These are phyloP conservation scores for Rhabdomys dilectus DNA, from an alignment of 2,113 vertebrate genomes.

Conservation along the genomic window DNA sequence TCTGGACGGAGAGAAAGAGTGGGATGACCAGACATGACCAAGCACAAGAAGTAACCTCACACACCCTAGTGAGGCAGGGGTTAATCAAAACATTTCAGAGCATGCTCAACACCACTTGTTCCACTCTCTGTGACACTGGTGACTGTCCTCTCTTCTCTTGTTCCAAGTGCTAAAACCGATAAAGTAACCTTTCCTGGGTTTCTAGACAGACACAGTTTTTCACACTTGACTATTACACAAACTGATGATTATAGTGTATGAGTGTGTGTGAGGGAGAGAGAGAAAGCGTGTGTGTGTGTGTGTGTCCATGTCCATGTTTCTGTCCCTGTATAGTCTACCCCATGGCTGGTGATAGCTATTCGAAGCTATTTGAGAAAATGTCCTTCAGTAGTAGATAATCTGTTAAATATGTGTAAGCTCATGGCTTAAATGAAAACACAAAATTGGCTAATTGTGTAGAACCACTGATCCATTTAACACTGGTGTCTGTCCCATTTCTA, in stretches of 20 bases:
- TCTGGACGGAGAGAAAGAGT: background rate
- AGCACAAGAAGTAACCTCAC: background rate
- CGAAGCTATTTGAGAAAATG: background rate
- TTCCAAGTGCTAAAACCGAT: background rate
- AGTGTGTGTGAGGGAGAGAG: too few relatives aligned
- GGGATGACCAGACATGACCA: background rate
- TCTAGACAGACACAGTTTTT: background rate
- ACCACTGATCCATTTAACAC: background rate
- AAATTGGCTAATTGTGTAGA: background rate
- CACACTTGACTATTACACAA: background rate
- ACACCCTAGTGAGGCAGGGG: too few relatives aligned
- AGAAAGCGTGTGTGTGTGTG: too few relatives aligned
- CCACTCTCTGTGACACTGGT: background rate
- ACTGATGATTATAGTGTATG: too few relatives aligned
- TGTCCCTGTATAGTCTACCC: background rate
- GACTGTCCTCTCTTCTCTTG: background rate
- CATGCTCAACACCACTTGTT: background rate
- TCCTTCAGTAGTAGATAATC: background rate
- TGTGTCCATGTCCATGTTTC: too few relatives aligned
- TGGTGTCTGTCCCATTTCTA: background rate
- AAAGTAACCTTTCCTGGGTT: background rate
- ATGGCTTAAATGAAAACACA: conserved; percentile 39
- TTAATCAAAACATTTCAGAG: background rate
- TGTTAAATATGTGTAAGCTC: background rate
- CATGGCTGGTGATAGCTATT: background rate